Evolutionary conservation across 2,113 vertebrate species (phyloP), one percentile per base, ranked within the genome.

Genomic region (Poecile atricapillus): DNA sequence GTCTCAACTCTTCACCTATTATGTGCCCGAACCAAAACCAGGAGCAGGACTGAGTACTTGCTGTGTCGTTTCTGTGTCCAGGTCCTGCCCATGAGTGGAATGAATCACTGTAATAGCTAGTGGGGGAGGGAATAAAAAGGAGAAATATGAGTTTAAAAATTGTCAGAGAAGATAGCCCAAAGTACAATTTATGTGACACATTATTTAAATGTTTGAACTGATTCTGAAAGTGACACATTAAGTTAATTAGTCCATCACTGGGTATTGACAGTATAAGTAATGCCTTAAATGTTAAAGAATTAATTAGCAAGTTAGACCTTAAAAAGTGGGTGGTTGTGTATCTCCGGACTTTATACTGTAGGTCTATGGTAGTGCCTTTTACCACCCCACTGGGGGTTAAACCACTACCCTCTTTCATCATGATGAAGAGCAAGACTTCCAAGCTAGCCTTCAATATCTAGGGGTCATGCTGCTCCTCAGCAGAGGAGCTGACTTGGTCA

Each of bases 311-410:
- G 2, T 59, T 82, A 23, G 11, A 33, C 21, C 24, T 59, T 76
- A 71, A 18, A 46, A 59, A 63, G 7, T 63, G 11, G 3, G 21
- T 30, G 43, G 21, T 19, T 1, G 1, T 41, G 11, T 46, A 65
- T 43, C 52, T 85, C 52, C 41, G 1, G 3, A 9, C 22, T 67
- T 1, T 0, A 5, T 44, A 14, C 5, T 35, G 7, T 39, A 50
- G 16, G 15, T 56, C 35, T 50, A 0, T 46, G 23, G 8, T 30
- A 41, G 43, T 27, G 30, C 23, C 63, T 78, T 74, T 67, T 68
- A 19, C 13, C 7, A 23, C 59, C 31, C 28, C 31, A 35, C 7
- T 28, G 16, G 7, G 43, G 15, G 5, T 24, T 68, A 67, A 77
- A 43, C 7, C 39, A 47, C 28, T 33, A n/a, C n/a, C 9, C 13